Evolutionary conservation across 2,888 invertebrate species (phyloP).

Genomic region (Acleris sparsana): DNA sequence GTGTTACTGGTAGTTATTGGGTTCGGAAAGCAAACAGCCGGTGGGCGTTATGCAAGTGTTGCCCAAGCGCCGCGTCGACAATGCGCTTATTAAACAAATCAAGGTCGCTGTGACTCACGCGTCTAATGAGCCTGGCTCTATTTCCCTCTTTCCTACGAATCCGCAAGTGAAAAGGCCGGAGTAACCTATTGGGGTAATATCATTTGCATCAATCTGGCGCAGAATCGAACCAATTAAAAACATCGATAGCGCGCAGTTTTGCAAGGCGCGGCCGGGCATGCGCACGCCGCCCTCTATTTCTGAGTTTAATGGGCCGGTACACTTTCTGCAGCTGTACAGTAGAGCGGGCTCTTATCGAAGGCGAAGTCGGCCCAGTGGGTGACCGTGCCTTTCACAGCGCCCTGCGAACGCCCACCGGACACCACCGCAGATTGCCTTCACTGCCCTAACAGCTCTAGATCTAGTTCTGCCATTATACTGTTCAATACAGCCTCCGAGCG

Average conservation of each 20-base stretch:
- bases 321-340: constrained; percentile 48
- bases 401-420: constrained; percentile 61
- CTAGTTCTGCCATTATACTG: constrained; percentile 48
- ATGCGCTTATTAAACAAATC: constrained; percentile 54
- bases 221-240: constrained; percentile 66
- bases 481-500: constrained; percentile 46
- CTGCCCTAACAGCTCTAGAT: constrained; percentile 53
- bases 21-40: constrained; percentile 52
- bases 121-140: constrained; percentile 47
- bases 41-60: constrained; percentile 56
- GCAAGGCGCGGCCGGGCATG: constrained; percentile 46
- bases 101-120: constrained; percentile 60
- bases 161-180: constrained; percentile 46
- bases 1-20: constrained; percentile 45
- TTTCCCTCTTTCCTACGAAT: constrained; percentile 45
- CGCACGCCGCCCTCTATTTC: constrained; percentile 37
- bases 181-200: constrained; percentile 56
- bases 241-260: constrained; percentile 50
- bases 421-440: constrained; percentile 55
- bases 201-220: constrained; percentile 45
- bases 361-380: constrained; percentile 63
- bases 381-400: constrained; percentile 72
- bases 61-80: constrained; percentile 50
- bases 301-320: constrained; percentile 46
- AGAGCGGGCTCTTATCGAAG: constrained; percentile 62